Evolutionary conservation across 1,140 invertebrate species (phyloP).

Genomic region (Armadillidium nasatum): DNA sequence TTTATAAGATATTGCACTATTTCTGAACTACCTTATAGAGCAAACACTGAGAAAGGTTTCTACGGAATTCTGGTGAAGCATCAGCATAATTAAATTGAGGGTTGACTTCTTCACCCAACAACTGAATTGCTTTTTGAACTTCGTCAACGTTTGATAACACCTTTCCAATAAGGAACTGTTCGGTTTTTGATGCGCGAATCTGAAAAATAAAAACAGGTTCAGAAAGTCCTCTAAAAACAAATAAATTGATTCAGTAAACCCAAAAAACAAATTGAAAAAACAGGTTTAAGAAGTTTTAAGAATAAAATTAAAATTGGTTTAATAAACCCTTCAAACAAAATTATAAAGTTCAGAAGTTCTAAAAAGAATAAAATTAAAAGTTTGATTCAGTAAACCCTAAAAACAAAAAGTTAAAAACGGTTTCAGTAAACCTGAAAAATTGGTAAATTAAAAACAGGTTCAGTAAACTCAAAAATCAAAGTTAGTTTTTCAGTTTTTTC

Average conservation of each 20-base stretch:
- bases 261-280: neutral
- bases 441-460: too few relatives aligned
- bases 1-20: too few relatives aligned
- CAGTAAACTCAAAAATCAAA: too few relatives aligned
- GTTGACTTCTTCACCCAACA: constrained; percentile 34
- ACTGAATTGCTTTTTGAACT: constrained; percentile 36
- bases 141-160: constrained; percentile 33
- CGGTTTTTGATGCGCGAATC: constrained; percentile 45
- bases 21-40: constrained; percentile 45
- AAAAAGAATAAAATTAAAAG: too few relatives aligned
- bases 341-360: too few relatives aligned
- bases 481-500: too few relatives aligned
- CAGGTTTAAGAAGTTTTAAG: neutral
- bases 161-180: constrained; percentile 43
- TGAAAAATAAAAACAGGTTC: constrained; percentile 20
- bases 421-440: too few relatives aligned
- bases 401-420: too few relatives aligned
- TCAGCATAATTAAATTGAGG: constrained; percentile 36
- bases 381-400: too few relatives aligned
- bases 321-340: too few relatives aligned
- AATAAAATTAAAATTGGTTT: too few relatives aligned
- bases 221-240: too few relatives aligned
- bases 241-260: neutral
- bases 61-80: constrained; percentile 41
- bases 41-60: constrained; percentile 41